These are phyloP conservation scores for Sardina pilchardus DNA, from an alignment of 2,113 vertebrate genomes.

Conservation along the genomic window DNA sequence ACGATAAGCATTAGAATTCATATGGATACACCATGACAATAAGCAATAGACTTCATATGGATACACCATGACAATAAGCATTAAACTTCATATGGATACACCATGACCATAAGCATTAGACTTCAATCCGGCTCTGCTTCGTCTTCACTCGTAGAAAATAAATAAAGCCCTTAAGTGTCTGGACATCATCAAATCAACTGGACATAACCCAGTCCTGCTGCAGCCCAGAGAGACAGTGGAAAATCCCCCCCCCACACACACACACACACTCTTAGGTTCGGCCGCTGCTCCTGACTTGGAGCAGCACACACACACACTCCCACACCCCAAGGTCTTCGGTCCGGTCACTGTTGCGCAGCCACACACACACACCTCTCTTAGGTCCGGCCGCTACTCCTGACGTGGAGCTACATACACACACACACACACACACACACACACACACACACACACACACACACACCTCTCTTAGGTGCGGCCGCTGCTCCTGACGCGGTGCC, in stretches of 20 bases:
- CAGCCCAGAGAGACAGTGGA: neutral
- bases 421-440: neutral
- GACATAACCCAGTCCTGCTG: no score
- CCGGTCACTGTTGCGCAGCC: constrained; percentile 28
- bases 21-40: no score
- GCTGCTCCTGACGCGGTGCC: constrained; percentile 45
- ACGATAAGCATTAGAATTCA: no score
- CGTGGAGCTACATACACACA: no score
- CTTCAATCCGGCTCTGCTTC: no score
- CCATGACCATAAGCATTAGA: no score
- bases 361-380: constrained; percentile 64
- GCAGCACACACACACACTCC: neutral
- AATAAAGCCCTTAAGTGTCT: no score
- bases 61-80: no score
- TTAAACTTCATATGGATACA: no score
- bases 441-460: neutral
- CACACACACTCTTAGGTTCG: constrained; percentile 57
- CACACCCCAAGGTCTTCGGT: constrained; percentile 69
- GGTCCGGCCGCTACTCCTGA: constrained; percentile 42
- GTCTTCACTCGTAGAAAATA: no score
- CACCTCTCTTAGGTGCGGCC: constrained; percentile 67
- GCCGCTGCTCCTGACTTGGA: constrained; percentile 43
- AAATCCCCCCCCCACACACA: neutral
- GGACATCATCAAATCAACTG: no score
- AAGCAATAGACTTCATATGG: no score